phyloP scores from a whole-genome alignment of 2,888 invertebrate genomes.

The Drosophila mercatorum region DNA sequence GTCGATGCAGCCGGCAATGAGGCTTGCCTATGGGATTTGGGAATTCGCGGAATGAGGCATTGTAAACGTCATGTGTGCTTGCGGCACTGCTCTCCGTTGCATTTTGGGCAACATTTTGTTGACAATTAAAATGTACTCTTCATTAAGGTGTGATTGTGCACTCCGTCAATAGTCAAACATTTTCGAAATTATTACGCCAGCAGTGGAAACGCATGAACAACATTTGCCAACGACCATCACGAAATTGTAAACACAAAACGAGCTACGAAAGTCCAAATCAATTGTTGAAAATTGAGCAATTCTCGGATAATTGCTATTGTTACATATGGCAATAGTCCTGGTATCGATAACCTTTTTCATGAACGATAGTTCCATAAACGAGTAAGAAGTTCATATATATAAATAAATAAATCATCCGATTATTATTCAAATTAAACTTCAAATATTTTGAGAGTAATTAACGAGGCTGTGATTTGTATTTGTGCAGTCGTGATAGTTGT shows the following conservation, averaged over 20 bases:
- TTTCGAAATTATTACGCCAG: not conserved
- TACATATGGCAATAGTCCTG: not conserved
- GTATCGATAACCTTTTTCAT: too few relatives aligned
- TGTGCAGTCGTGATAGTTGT: not conserved
- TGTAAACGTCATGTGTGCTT: not conserved
- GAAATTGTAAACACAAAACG: not conserved
- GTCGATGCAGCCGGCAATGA: conserved; percentile 13
- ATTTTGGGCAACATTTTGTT: conserved; percentile 50
- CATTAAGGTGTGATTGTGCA: conserved; percentile 69
- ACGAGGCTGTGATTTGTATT: not conserved
- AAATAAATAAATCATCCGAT: not conserved
- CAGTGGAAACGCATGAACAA: not conserved
- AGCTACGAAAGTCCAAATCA: not conserved
- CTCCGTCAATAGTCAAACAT: not conserved
- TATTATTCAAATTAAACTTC: not conserved
- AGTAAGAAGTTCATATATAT: not conserved
- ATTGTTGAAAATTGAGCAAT: not conserved
- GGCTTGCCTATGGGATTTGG: not conserved
- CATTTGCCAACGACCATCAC: not conserved
- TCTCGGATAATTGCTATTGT: not conserved
- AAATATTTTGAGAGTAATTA: not conserved
- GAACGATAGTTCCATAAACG: not conserved
- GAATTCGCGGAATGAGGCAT: not conserved
- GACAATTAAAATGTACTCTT: conserved; percentile 62
- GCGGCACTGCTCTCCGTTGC: conserved; percentile 45